Conservation (phyloP, 1,140 invertebrate genomes). For the Stegodyphus dumicola region DNA sequence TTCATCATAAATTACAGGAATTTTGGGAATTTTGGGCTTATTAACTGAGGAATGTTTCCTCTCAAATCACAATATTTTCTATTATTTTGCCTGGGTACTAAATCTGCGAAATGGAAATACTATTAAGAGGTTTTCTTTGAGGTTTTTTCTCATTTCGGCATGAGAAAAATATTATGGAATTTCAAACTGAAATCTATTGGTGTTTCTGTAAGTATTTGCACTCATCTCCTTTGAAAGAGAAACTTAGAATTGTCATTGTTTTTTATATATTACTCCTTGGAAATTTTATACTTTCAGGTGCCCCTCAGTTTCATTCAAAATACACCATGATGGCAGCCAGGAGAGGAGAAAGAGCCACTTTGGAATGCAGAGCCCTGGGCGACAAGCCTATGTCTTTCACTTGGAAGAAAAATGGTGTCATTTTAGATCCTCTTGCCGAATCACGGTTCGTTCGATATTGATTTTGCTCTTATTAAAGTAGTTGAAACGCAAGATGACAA, state of each 20-base stretch:
- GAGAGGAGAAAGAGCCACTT: slow-evolving; percentile 40
- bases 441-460: slow-evolving; percentile 24
- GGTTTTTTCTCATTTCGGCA: too few species aligned
- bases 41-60: too few species aligned
- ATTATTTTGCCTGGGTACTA: too few species aligned
- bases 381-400: slow-evolving; percentile 80
- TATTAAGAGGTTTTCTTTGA: too few species aligned
- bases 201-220: too few species aligned
- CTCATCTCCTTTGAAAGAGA: not conserved
- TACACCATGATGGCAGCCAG: slow-evolving; percentile 58
- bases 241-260: not conserved
- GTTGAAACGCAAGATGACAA: not conserved
- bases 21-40: too few species aligned
- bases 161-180: too few species aligned
- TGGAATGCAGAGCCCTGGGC: slow-evolving; percentile 69
- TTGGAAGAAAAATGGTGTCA: slow-evolving; percentile 81
- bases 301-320: slow-evolving; percentile 63
- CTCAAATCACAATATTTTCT: too few species aligned
- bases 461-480: not conserved
- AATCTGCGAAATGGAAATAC: too few species aligned
- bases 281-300: slow-evolving; percentile 50
- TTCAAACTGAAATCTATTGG: too few species aligned
- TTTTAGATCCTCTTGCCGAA: slow-evolving; percentile 67
- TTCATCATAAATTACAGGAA: too few species aligned
- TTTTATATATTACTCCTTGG: not conserved